Percentiles rank a stretch among this genome's conserved stretches.
Conservation (phyloP, 2,113 vertebrate genomes). For the Alligator mississippiensis region DNA sequence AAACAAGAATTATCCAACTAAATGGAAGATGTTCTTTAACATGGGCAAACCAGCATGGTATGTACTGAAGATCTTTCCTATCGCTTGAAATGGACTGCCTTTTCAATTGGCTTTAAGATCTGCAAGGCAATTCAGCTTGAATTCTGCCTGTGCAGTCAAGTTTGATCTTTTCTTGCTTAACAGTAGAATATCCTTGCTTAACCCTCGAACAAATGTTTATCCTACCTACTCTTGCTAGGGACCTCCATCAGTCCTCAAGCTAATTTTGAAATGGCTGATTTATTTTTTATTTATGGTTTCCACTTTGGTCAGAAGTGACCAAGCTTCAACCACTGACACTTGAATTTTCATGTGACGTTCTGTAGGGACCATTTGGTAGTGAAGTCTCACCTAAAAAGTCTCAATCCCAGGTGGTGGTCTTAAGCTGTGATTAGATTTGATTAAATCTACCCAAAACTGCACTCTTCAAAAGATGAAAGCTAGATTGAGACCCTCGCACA, state of each 20-base stretch:
- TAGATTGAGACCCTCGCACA: no score
- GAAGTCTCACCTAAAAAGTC: neutral
- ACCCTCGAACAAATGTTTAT: no score
- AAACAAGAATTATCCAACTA: neutral
- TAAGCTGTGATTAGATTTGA: no score
- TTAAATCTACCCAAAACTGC: no score
- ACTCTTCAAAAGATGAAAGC: no score
- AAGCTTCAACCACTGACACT: neutral
- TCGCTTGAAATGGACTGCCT: neutral
- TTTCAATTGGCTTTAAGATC: neutral
- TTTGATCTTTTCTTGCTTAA: neutral
- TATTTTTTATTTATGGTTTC: neutral
- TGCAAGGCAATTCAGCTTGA: neutral
- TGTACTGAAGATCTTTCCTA: neutral
- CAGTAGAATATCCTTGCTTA: no score
- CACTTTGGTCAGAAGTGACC: neutral
- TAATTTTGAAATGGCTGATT: neutral
- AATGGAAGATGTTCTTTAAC: neutral
- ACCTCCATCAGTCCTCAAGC: neutral
- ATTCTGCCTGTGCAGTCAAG: neutral
- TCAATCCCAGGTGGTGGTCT: no score
- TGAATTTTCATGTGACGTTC: neutral
- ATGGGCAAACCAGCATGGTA: neutral
- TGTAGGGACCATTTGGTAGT: neutral
- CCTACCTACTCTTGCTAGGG: neutral